Base-by-base conservation (phyloP, 2,888 invertebrate species). In the Timema cristinae region DNA sequence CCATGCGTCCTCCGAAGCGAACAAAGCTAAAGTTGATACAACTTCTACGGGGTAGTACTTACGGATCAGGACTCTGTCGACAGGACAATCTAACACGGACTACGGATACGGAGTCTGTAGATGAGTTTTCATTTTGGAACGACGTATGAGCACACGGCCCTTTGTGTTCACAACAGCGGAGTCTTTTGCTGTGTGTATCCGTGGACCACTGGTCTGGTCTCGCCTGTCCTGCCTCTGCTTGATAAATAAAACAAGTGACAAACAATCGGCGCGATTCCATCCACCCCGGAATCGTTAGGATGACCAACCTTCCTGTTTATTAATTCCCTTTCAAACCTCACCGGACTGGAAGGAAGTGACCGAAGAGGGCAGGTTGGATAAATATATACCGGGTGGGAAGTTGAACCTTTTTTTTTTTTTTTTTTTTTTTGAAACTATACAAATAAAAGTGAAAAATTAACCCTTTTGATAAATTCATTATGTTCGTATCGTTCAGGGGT, bases 381-480 rank as follows among this genome's bases (percentile, higher is more conserved):
- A 63, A 63, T 13, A 63, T 32, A 32, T 48, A n/a, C 63, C 1
- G 11, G 6, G 63, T 6, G 0, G 47, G 10, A 48, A 15, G 63
- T 2, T 4, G 5, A 5, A 13, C 47, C 63, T n/a, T 32, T 63
- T 8, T 11, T 47, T 63, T 5, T 16, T 16, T 16, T 16, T 16
- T n/a, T n/a, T 15, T 59, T 5, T 48, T 48, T 0, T 9, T 13
- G 11, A 1, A 13, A 15, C 59, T 10, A 16, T 13, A 15, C n/a
- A 63, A 32, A 32, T 32, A 32, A 32, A 32, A 32, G 32, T 32
- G 32, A 32, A 32, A 32, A 32, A 32, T 32, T 32, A 63, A 16
- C 63, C 63, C 63, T 63, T 63, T 63, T 47, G 48, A 48, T 47
- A 47, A 63, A 47, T 63, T 63, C 63, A 63, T 63, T 47, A 63